phyloP scores from a whole-genome alignment of 2,888 invertebrate genomes.

The Cantharis rufa region DNA sequence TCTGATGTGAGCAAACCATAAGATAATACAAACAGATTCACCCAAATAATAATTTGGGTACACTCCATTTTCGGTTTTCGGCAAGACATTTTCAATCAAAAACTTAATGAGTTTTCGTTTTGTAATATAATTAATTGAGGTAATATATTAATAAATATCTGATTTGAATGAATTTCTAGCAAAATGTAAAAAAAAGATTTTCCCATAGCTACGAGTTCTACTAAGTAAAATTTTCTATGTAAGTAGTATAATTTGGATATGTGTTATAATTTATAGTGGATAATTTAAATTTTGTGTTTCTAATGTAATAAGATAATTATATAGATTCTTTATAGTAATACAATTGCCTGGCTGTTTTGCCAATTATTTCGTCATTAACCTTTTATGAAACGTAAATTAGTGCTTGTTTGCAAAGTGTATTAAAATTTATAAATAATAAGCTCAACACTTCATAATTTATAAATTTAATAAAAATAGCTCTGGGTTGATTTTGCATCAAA shows the following conservation, averaged over 20 bases:
- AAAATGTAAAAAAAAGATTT: neutral
- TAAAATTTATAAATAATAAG: neutral
- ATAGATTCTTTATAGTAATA: neutral
- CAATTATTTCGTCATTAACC: conserved; percentile 1
- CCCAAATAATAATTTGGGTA: too few species aligned
- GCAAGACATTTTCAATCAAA: too few species aligned
- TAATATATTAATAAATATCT: too few species aligned
- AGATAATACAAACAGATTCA: too few species aligned
- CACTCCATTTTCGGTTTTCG: neutral
- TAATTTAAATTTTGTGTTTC: neutral
- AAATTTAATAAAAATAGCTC: neutral
- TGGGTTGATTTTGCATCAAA: neutral
- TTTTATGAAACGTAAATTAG: neutral
- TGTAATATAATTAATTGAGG: too few species aligned
- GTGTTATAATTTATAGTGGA: neutral
- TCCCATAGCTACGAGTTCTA: neutral
- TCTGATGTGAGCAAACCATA: neutral
- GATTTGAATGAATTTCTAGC: neutral
- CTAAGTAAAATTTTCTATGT: neutral
- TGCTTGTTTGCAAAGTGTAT: neutral
- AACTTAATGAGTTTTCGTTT: too few species aligned
- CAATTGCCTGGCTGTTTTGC: neutral
- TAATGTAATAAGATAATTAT: neutral
- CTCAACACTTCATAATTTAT: neutral
- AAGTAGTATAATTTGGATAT: neutral